phyloP scores from a whole-genome alignment of 2,888 invertebrate species.

The Acronicta psi region DNA sequence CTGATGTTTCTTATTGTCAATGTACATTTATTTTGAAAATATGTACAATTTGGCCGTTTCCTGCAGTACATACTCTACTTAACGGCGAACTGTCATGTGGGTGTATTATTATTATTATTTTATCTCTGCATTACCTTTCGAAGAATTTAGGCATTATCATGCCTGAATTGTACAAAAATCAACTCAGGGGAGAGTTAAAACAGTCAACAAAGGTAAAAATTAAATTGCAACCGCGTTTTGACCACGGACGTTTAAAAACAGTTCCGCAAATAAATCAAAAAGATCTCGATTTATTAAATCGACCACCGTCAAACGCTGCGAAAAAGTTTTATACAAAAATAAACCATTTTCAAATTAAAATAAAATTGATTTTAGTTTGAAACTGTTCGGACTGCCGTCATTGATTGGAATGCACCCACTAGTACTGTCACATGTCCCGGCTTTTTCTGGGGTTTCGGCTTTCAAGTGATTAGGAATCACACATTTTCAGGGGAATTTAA shows the following conservation, averaged over 20 bases:
- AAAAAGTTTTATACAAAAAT: constrained; percentile 49
- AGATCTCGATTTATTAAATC: constrained; percentile 51
- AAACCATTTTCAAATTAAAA: constrained; percentile 49
- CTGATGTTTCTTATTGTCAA: too few relatives aligned
- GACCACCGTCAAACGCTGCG: constrained; percentile 32
- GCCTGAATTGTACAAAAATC: too few relatives aligned
- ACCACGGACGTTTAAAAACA: constrained; percentile 31
- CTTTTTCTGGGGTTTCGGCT: constrained; percentile 10
- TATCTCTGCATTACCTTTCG: too few relatives aligned
- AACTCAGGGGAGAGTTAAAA: background rate
- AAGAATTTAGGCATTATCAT: too few relatives aligned
- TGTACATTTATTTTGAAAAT: too few relatives aligned
- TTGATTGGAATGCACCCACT: constrained; percentile 49
- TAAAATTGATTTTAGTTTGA: constrained; percentile 25
- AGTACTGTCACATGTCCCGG: constrained; percentile 29
- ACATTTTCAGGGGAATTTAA: too few relatives aligned
- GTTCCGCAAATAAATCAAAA: constrained; percentile 47
- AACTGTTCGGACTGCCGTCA: constrained; percentile 38
- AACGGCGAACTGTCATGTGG: too few relatives aligned
- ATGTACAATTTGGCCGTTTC: too few relatives aligned
- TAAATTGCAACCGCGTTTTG: constrained; percentile 17
- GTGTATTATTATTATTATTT: too few relatives aligned
- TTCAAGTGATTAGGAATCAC: background rate
- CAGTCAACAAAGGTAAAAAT: constrained; percentile 10
- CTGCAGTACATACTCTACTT: too few relatives aligned